A percentile compares a stretch with the other conserved stretches of the same genome.
Evolutionary conservation across 1,140 invertebrate genomes (phyloP).

Genomic region (Telenomus remus): DNA sequence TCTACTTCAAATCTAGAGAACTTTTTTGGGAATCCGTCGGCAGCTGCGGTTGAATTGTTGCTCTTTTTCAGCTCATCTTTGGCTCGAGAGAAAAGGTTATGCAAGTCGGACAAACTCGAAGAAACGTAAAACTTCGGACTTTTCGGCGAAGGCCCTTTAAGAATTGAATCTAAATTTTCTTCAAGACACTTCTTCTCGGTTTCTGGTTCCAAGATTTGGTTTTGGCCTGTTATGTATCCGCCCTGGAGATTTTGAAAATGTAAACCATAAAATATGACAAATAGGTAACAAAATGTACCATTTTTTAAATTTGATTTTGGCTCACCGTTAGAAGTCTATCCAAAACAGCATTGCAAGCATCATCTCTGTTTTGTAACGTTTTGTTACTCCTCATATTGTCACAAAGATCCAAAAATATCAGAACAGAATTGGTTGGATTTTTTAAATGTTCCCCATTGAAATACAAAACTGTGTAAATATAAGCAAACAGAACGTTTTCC

Average conservation of each 20-base stretch:
- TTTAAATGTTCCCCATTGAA: constrained; percentile 83
- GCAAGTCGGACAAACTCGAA: constrained; percentile 79
- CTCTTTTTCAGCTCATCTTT: constrained; percentile 64
- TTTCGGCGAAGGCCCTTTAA: constrained; percentile 72
- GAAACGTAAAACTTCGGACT: constrained; percentile 70
- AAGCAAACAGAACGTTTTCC: constrained; percentile 81
- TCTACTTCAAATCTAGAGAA: constrained; percentile 74
- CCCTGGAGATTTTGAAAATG: too few relatives aligned
- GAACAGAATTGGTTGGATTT: constrained; percentile 77
- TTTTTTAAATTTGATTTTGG: too few relatives aligned
- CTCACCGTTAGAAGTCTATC: constrained; percentile 77
- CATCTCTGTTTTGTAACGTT: constrained; percentile 78
- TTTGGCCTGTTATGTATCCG: too few relatives aligned
- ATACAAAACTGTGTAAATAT: constrained; percentile 80
- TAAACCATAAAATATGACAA: too few relatives aligned
- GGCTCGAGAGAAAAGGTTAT: constrained; percentile 74
- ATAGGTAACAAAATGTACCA: too few relatives aligned
- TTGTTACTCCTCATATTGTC: constrained; percentile 78
- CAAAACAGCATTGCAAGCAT: constrained; percentile 80
- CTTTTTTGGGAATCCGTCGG: constrained; percentile 74
- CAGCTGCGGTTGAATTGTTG: constrained; percentile 59
- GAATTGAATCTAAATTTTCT: constrained; percentile 71
- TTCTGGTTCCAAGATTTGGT: too few relatives aligned
- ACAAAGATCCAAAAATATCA: constrained; percentile 78
- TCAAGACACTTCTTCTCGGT: constrained; percentile 51